phyloP scores from a whole-genome alignment of 2,888 invertebrate species.

The Microdon myrmicae region DNA sequence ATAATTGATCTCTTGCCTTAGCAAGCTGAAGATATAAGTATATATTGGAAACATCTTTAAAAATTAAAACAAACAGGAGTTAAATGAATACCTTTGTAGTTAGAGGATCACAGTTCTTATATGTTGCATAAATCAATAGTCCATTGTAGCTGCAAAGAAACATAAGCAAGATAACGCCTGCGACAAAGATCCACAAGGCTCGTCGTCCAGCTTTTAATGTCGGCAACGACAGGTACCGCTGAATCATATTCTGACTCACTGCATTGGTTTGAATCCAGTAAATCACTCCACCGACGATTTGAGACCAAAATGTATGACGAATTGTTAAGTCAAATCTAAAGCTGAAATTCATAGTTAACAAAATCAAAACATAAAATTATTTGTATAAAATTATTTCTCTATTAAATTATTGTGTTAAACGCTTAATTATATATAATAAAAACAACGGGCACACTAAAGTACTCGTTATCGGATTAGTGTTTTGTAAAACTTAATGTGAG shows the following conservation, averaged over 20 bases:
- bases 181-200: conserved; percentile 71
- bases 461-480: too few species aligned
- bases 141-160: conserved; percentile 72
- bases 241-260: conserved; percentile 89
- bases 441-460: too few species aligned
- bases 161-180: conserved; percentile 69
- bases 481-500: too few species aligned
- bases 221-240: conserved; percentile 82
- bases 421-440: not conserved
- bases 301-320: conserved; percentile 84
- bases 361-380: not conserved
- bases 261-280: conserved; percentile 84
- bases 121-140: conserved; percentile 73
- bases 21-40: conserved; percentile 69
- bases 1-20: conserved; percentile 78
- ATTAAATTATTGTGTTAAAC: too few species aligned
- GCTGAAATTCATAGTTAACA: too few species aligned
- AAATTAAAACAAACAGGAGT: conserved; percentile 55
- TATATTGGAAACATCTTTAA: too few species aligned
- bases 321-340: conserved; percentile 81
- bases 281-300: conserved; percentile 79
- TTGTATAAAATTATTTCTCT: not conserved
- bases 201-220: conserved; percentile 72
- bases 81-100: conserved; percentile 69
- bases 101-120: conserved; percentile 74